Percentiles rank a stretch among this genome's conserved stretches.
Conservation (phyloP, 2,113 vertebrate species). For the Prietella phreatophila region DNA sequence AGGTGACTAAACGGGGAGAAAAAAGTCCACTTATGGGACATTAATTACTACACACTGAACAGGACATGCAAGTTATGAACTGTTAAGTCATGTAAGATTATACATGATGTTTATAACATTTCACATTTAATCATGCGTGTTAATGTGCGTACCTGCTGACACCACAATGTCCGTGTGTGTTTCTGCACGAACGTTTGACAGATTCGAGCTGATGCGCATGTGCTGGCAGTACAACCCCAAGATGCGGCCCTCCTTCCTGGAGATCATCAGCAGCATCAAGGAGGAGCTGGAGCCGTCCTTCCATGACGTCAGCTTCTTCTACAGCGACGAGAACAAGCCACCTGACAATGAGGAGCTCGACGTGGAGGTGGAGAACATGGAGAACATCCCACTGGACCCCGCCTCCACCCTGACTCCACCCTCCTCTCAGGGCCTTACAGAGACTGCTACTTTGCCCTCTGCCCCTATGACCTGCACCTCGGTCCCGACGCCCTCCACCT, state of each 20-base stretch:
- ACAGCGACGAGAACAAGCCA: slow-evolving; percentile 97
- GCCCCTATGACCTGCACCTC: slow-evolving; percentile 58
- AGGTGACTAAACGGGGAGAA: not conserved
- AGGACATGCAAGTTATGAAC: not conserved
- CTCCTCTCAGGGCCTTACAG: slow-evolving; percentile 55
- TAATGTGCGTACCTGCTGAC: not conserved
- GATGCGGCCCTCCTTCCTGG: slow-evolving; percentile 94
- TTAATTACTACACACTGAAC: not conserved
- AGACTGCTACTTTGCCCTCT: slow-evolving; percentile 58
- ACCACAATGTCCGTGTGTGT: not conserved
- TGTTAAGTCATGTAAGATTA: not conserved
- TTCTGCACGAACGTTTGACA: slow-evolving; percentile 54
- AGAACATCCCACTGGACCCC: slow-evolving; percentile 94
- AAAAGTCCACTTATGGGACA: not conserved
- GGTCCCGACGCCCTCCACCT: slow-evolving; percentile 56
- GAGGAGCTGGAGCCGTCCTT: slow-evolving; percentile 91
- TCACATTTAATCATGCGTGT: not conserved
- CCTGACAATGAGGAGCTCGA: slow-evolving; percentile 92
- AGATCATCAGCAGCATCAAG: slow-evolving; percentile 94
- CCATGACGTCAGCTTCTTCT: slow-evolving; percentile 95
- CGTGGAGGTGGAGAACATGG: slow-evolving; percentile 93
- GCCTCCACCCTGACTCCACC: slow-evolving; percentile 69
- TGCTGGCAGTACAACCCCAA: slow-evolving; percentile 99
- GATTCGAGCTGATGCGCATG: slow-evolving; percentile 97
- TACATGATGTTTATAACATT: not conserved